Base-by-base conservation (phyloP, 1,140 invertebrate species). In the Drosophila setifemur region DNA sequence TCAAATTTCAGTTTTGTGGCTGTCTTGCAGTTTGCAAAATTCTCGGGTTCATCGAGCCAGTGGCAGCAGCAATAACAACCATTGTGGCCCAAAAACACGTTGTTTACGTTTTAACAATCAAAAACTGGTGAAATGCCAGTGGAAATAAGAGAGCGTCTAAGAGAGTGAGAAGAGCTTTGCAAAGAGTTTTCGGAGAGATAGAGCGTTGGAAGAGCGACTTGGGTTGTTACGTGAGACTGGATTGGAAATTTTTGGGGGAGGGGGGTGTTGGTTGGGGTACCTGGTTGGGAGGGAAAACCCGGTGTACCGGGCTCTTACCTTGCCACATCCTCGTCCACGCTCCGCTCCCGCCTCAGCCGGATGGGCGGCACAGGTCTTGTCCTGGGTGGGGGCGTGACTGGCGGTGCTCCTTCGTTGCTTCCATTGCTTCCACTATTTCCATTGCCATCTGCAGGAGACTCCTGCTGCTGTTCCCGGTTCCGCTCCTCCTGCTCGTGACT, bases 71-170 rank as follows among this genome's bases (percentile, higher is more conserved):
- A 52, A 66, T 19, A 69, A 49, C 33, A 47, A 29, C 66, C 26
- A n/a, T n/a, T n/a, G 45, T 64, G 49, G 28, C 40, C 31, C 6
- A 48, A 50, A 61, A 79, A 85, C 79, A 86, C 70, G 79, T 86
- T 83, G 79, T 83, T 83, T 83, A 83, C 75, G 64, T 83, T 83
- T 83, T 47, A 44, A 55, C 81, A 86, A 74, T 68, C 58, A 63
- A 72, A n/a, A 81, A 35, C 70, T 73, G 54, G 49, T 44, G 73
- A 85, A 78, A 71, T 74, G 61, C 55, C 19, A 55, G 47, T 18
- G 35, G 9, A 9, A 7, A 44, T 1, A 12, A 37, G 48, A 11
- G 26, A 9, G 2, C 18, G 11, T 5, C 21, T 3, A 23, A 14
- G 25, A 50, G 21, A 14, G 9, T 43, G 26, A 35, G 31, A 33